These are phyloP conservation scores for Prosopocoilus inquinatus DNA, from an alignment of 2,888 invertebrate genomes.

Conservation along the genomic window DNA sequence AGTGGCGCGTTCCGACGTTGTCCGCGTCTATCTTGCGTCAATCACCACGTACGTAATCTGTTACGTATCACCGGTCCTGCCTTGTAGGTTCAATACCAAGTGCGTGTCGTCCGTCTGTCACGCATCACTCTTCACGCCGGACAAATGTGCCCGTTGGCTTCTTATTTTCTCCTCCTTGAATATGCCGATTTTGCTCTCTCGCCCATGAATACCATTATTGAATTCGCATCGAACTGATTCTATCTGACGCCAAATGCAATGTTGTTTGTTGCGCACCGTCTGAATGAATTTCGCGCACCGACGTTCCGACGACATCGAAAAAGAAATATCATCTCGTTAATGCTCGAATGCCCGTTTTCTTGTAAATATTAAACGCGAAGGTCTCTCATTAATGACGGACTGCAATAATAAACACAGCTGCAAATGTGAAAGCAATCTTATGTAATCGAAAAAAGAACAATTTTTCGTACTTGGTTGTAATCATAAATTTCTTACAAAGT, in stretches of 20 bases:
- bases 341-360: too few species aligned
- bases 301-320: too few species aligned
- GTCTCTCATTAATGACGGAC: too few species aligned
- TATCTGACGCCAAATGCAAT: constrained; percentile 1
- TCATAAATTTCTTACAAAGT: too few species aligned
- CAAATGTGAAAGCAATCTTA: too few species aligned
- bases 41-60: constrained; percentile 37
- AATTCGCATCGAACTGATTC: constrained; percentile 11
- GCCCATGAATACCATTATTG: constrained; percentile 6
- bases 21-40: constrained; percentile 34
- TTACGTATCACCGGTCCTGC: constrained; percentile 30
- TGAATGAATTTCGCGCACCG: too few species aligned
- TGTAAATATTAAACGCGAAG: too few species aligned
- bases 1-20: constrained; percentile 24
- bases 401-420: too few species aligned
- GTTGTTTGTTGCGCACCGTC: too few species aligned
- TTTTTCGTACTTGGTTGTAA: too few species aligned
- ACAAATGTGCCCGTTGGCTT: constrained; percentile 22
- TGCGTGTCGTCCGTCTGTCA: constrained; percentile 27
- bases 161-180: constrained; percentile 4
- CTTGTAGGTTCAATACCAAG: constrained; percentile 26
- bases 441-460: too few species aligned
- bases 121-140: constrained; percentile 24
- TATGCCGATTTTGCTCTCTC: constrained; percentile 1
- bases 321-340: too few species aligned